A percentile compares a stretch with the other conserved stretches of the same genome.
These are phyloP conservation scores for Syngnathus scovelli DNA, from an alignment of 2,113 vertebrate genomes.

Conservation along the genomic window DNA sequence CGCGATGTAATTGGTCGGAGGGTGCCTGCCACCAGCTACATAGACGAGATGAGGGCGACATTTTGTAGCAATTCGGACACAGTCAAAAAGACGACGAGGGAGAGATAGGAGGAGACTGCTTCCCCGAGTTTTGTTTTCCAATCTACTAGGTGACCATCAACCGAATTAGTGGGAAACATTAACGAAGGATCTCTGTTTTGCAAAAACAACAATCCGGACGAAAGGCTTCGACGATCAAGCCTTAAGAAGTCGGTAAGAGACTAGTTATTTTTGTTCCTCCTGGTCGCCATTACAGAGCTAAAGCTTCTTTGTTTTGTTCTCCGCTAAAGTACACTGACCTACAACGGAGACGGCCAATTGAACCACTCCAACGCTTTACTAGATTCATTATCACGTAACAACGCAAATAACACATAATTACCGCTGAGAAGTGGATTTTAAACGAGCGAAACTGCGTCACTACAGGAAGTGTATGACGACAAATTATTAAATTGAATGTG, in stretches of 20 bases:
- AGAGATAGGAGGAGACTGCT: constrained; percentile 13
- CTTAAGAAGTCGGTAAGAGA: constrained; percentile 74
- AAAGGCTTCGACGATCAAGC: constrained; percentile 54
- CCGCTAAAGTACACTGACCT: constrained; percentile 9
- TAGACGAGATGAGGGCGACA: constrained; percentile 56
- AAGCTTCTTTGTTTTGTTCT: constrained; percentile 67
- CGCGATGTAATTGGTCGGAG: constrained; percentile 55
- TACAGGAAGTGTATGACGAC: neutral
- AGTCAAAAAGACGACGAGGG: constrained; percentile 21
- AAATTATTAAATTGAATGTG: neutral
- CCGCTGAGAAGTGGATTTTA: neutral
- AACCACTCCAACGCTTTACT: accelerated
- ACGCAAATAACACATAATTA: too few relatives aligned
- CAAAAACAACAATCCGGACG: constrained; percentile 23
- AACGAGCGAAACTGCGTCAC: neutral
- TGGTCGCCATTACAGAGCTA: constrained; percentile 63
- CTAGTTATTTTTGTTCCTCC: neutral
- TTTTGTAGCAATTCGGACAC: constrained; percentile 73
- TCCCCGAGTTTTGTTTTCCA: constrained; percentile 17
- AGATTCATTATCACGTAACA: neutral
- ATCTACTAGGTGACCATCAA: constrained; percentile 7
- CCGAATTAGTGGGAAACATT: constrained; percentile 43
- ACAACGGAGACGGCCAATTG: neutral
- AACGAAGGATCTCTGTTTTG: constrained; percentile 18
- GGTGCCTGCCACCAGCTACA: constrained; percentile 28